These are phyloP conservation scores for Sylvietta virens DNA, from an alignment of 2,113 vertebrate species.

Conservation along the genomic window DNA sequence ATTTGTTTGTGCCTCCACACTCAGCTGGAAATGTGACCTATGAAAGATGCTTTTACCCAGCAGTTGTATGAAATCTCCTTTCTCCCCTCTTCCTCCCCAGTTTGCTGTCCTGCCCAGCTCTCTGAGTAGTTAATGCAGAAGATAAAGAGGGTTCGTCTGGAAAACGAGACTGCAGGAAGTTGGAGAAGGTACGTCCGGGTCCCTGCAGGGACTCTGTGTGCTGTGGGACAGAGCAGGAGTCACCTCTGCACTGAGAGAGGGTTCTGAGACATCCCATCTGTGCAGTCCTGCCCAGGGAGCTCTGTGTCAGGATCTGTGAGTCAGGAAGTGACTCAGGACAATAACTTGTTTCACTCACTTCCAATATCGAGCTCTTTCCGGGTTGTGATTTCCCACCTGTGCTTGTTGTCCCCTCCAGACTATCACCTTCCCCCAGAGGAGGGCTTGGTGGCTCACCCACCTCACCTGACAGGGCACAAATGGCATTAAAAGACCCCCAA, in stretches of 20 bases:
- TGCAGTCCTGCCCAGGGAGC: background rate
- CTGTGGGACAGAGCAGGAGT: background rate
- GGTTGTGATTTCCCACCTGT: background rate
- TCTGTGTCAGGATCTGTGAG: background rate
- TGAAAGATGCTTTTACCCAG: background rate
- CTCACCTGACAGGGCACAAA: background rate
- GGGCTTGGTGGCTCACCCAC: background rate
- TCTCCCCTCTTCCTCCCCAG: constrained; percentile 56
- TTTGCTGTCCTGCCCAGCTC: constrained; percentile 77
- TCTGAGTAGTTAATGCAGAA: constrained; percentile 89
- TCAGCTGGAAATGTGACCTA: background rate
- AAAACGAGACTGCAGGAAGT: constrained; percentile 80
- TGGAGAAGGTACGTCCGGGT: constrained; percentile 79
- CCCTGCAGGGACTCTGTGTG: background rate
- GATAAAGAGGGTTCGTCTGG: constrained; percentile 91
- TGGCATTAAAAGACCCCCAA: background rate
- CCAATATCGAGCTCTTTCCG: background rate
- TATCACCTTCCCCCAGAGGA: background rate
- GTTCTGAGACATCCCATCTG: background rate
- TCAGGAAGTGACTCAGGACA: constrained; percentile 18
- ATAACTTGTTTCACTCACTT: background rate
- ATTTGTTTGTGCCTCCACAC: background rate
- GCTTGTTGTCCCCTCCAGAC: background rate
- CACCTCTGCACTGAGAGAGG: background rate
- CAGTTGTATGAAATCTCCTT: background rate